Percentiles rank a stretch among this genome's conserved stretches.
Evolutionary conservation across 2,113 vertebrate species (phyloP).

Genomic region (Plectropomus leopardus): DNA sequence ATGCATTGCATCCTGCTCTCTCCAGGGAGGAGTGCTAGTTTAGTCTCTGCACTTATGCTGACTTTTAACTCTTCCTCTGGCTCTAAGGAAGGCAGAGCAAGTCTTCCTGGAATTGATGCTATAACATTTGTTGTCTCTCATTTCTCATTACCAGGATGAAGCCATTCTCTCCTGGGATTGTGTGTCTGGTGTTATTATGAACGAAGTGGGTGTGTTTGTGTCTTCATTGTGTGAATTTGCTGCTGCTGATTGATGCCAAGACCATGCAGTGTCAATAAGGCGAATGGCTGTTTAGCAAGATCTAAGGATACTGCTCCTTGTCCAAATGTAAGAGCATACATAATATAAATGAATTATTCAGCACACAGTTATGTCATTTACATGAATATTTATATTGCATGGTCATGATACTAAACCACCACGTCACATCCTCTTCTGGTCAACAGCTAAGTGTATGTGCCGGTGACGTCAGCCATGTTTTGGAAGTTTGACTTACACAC

Average conservation of each 20-base stretch:
- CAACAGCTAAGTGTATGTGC: constrained; percentile 74
- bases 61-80: constrained; percentile 21
- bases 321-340: constrained; percentile 70
- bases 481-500: constrained; percentile 98
- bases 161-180: constrained; percentile 11
- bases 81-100: not conserved
- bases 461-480: constrained; percentile 90
- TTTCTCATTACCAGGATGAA: constrained; percentile 29
- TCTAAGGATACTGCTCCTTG: constrained; percentile 77
- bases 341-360: too few species aligned
- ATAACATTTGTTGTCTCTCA: constrained; percentile 19
- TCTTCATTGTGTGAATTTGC: constrained; percentile 44
- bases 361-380: not conserved
- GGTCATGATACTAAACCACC: constrained; percentile 6
- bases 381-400: not conserved
- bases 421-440: constrained; percentile 14
- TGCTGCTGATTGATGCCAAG: constrained; percentile 79
- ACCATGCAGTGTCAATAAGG: constrained; percentile 73
- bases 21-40: constrained; percentile 27
- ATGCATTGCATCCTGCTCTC: constrained; percentile 57
- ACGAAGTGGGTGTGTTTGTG: constrained; percentile 25
- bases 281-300: constrained; percentile 83
- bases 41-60: constrained; percentile 2
- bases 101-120: constrained; percentile 12
- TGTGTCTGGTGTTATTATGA: constrained; percentile 39